Percentiles rank a stretch among this genome's conserved stretches.
These are phyloP conservation scores for Drosophila eohydei DNA, from an alignment of 2,888 invertebrate species.

Conservation along the genomic window DNA sequence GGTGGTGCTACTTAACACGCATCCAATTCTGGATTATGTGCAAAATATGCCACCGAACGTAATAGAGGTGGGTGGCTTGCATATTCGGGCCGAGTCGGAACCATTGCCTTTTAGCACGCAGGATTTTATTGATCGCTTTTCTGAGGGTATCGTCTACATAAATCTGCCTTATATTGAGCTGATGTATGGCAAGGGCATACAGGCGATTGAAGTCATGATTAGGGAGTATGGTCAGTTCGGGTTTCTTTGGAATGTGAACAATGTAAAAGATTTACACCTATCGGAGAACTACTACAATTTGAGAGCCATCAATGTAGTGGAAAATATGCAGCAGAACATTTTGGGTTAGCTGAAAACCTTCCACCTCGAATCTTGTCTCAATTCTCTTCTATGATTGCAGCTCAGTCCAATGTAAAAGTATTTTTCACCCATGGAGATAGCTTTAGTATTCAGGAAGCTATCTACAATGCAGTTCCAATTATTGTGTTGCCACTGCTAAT, in stretches of 20 bases:
- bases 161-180: slow-evolving; percentile 71
- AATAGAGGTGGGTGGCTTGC: slow-evolving; percentile 83
- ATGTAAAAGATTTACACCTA: slow-evolving; percentile 29
- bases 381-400: slow-evolving; percentile 36
- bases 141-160: slow-evolving; percentile 81
- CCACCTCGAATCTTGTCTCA: neutral
- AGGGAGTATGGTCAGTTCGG: slow-evolving; percentile 73
- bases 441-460: slow-evolving; percentile 78
- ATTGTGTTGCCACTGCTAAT: slow-evolving; percentile 76
- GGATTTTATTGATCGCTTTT: slow-evolving; percentile 69
- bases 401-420: slow-evolving; percentile 67
- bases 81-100: slow-evolving; percentile 69
- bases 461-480: slow-evolving; percentile 79
- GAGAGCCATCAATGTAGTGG: slow-evolving; percentile 17
- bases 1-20: slow-evolving; percentile 80
- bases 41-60: slow-evolving; percentile 82
- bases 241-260: slow-evolving; percentile 83
- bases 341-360: slow-evolving; percentile 53
- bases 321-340: slow-evolving; percentile 68
- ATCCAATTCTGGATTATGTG: slow-evolving; percentile 78
- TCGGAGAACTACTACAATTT: slow-evolving; percentile 61
- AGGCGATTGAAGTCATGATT: slow-evolving; percentile 72
- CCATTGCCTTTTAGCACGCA: slow-evolving; percentile 69
- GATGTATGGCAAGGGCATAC: slow-evolving; percentile 46
- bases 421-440: slow-evolving; percentile 81